Percentiles rank a stretch among this genome's conserved stretches.
phyloP scores from a whole-genome alignment of 2,797 vertebrate species.

The Eutrigla gurnardus region DNA sequence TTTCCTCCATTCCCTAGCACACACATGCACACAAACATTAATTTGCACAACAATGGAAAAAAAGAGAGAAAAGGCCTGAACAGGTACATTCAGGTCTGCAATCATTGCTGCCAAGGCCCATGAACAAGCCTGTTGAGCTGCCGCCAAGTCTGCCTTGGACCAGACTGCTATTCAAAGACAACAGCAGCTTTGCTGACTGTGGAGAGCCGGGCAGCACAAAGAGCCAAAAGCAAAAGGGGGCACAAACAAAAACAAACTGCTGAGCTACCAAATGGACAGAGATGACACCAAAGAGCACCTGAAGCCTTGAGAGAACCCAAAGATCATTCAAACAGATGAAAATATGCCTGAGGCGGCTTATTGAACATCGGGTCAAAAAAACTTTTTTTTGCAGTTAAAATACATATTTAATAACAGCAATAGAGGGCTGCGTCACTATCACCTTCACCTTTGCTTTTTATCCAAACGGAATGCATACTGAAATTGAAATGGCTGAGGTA shows the following conservation, averaged over 20 bases:
- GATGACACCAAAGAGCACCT: slow-evolving; percentile 20
- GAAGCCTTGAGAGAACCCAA: slow-evolving; percentile 10
- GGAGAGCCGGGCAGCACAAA: slow-evolving; percentile 43
- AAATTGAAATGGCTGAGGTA: too few relatives aligned
- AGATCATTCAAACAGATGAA: slow-evolving; percentile 12
- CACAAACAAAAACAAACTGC: slow-evolving; percentile 26
- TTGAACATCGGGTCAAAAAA: background rate
- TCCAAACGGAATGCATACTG: background rate
- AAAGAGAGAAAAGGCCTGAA: slow-evolving; percentile 3
- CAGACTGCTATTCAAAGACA: slow-evolving; percentile 63
- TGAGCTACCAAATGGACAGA: slow-evolving; percentile 26
- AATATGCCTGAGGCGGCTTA: slow-evolving; percentile 15
- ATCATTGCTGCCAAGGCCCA: slow-evolving; percentile 45
- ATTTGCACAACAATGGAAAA: slow-evolving; percentile 11
- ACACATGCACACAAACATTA: slow-evolving; percentile 6
- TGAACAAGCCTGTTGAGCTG: slow-evolving; percentile 55
- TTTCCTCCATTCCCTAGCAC: background rate
- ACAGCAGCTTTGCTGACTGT: slow-evolving; percentile 50
- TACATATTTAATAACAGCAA: background rate
- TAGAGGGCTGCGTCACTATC: background rate
- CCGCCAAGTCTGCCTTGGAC: slow-evolving; percentile 55
- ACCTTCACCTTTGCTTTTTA: background rate
- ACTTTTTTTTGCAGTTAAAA: background rate
- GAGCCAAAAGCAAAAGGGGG: slow-evolving; percentile 42
- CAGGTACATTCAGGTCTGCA: slow-evolving; percentile 49